These are phyloP conservation scores for Eurypyga helias DNA, from an alignment of 2,113 vertebrate genomes.

Conservation along the genomic window DNA sequence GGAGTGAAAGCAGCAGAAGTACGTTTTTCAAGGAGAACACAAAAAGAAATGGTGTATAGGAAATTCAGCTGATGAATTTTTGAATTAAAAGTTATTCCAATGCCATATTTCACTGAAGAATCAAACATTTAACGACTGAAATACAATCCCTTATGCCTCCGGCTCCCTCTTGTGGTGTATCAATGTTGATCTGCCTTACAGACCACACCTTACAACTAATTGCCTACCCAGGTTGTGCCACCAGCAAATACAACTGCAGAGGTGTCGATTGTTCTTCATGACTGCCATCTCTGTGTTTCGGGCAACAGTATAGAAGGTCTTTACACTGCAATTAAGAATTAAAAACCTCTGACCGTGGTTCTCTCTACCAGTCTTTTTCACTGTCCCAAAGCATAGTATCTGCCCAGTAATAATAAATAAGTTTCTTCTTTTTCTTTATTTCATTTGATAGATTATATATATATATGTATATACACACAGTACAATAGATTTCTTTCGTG, in stretches of 20 bases:
- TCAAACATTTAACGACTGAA: neutral
- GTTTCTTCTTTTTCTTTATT: slow-evolving; percentile 56
- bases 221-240: neutral
- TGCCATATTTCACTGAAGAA: neutral
- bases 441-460: slow-evolving; percentile 51
- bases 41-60: neutral
- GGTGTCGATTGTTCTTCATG: neutral
- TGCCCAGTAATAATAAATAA: slow-evolving; percentile 12
- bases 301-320: neutral
- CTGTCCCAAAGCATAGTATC: neutral
- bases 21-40: neutral
- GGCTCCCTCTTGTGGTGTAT: slow-evolving; percentile 44
- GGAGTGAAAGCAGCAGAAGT: neutral
- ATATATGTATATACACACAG: slow-evolving; percentile 58
- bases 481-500: slow-evolving; percentile 59
- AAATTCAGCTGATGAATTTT: neutral
- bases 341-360: neutral
- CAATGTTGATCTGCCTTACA: neutral
- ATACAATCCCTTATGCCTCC: neutral
- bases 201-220: neutral
- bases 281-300: neutral
- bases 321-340: neutral
- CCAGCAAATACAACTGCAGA: neutral
- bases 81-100: neutral
- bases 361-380: neutral